Conservation (phyloP, 2,888 invertebrate genomes). For the Athrips mouffetella region DNA sequence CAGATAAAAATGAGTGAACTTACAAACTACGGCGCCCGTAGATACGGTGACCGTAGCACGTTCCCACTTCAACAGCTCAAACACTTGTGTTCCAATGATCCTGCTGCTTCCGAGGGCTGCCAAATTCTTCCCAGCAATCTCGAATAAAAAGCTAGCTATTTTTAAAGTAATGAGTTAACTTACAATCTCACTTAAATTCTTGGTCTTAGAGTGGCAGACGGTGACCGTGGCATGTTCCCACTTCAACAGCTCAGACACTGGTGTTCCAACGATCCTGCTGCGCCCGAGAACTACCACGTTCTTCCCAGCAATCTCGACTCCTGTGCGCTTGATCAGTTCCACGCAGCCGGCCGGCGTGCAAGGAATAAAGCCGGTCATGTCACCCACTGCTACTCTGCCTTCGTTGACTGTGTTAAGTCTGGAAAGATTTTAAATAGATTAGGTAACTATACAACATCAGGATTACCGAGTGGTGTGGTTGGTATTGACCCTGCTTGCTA, state of each 20-base stretch:
- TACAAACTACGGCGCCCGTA: conserved; percentile 87
- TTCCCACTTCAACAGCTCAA: too few relatives aligned
- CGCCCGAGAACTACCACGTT: conserved; percentile 96
- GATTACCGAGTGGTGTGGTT: too few relatives aligned
- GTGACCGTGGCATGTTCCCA: conserved; percentile 99
- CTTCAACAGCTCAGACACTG: conserved; percentile 94
- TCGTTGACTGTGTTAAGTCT: conserved; percentile 95
- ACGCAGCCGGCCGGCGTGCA: conserved; percentile 98
- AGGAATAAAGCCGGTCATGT: conserved; percentile 92
- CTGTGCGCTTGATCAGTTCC: conserved; percentile 91
- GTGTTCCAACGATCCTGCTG: conserved; percentile 98
- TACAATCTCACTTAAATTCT: conserved; percentile 86
- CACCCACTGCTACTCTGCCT: conserved; percentile 93
- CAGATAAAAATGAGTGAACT: too few relatives aligned
- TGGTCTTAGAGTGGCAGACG: conserved; percentile 96
- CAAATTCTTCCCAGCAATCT: too few relatives aligned
- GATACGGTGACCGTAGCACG: conserved; percentile 97
- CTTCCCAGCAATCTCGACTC: conserved; percentile 87
- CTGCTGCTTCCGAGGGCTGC: too few relatives aligned
- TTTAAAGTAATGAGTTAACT: too few relatives aligned
- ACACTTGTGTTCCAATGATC: too few relatives aligned
- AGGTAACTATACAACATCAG: too few relatives aligned
- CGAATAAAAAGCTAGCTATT: too few relatives aligned
- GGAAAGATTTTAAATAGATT: conserved; percentile 22
- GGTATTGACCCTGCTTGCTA: too few relatives aligned